Percentiles rank a stretch among this genome's conserved stretches.
These are phyloP conservation scores for Dasyornis broadbenti DNA, from an alignment of 2,113 vertebrate species.

Conservation along the genomic window DNA sequence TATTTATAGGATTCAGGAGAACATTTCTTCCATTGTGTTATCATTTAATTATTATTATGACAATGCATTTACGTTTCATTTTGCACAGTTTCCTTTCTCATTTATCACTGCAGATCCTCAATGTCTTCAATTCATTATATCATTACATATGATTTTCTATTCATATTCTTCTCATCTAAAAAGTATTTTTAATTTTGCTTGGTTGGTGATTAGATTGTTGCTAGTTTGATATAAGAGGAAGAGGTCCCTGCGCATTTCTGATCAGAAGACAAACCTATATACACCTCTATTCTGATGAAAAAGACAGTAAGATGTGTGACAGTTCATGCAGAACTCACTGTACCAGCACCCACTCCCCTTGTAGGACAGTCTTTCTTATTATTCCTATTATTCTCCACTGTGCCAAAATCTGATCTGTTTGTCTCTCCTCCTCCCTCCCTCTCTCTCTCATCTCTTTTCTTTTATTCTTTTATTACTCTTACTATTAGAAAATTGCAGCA, in stretches of 20 bases:
- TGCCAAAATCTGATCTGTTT: neutral
- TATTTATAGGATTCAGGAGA: neutral
- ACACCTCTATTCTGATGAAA: neutral
- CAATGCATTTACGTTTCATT: neutral
- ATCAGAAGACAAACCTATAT: neutral
- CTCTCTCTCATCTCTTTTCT: neutral
- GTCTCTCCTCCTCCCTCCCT: neutral
- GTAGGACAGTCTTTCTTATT: neutral
- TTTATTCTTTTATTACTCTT: neutral
- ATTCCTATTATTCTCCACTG: neutral
- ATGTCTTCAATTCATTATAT: neutral
- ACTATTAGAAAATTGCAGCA: neutral
- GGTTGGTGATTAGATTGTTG: neutral
- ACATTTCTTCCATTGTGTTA: neutral
- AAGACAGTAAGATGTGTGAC: neutral
- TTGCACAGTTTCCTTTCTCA: neutral
- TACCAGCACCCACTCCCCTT: accelerated
- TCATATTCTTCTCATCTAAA: neutral
- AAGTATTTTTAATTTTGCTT: neutral
- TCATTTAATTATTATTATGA: neutral
- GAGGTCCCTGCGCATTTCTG: neutral
- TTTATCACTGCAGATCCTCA: neutral
- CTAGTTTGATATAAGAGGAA: neutral
- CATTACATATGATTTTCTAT: neutral
- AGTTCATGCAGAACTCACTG: neutral